A percentile compares a stretch with the other conserved stretches of the same genome.
These are phyloP conservation scores for Microplitis mediator DNA, from an alignment of 1,140 invertebrate genomes.

Conservation along the genomic window DNA sequence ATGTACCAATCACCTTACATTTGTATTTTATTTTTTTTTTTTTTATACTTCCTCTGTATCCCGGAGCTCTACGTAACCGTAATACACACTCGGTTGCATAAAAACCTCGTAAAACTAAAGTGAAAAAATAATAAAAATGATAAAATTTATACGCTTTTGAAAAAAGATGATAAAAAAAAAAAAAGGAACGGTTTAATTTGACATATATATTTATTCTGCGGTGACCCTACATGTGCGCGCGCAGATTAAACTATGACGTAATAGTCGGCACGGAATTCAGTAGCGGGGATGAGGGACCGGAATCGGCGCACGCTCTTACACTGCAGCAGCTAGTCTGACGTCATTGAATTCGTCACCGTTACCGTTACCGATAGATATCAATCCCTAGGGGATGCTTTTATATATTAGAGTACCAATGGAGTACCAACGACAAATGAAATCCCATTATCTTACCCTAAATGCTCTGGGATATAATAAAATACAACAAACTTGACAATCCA, in stretches of 20 bases:
- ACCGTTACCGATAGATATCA: background rate
- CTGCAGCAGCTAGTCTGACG: conserved; percentile 15
- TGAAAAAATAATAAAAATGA: too few species aligned
- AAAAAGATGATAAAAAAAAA: background rate
- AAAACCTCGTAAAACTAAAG: too few species aligned
- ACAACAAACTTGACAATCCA: too few species aligned
- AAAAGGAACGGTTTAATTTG: background rate
- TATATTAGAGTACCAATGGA: too few species aligned
- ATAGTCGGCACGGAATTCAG: background rate
- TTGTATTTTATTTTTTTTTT: too few species aligned
- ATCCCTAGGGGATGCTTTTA: background rate
- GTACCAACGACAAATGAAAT: too few species aligned
- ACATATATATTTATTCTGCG: conserved; percentile 4
- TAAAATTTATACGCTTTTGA: background rate
- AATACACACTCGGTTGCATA: too few species aligned
- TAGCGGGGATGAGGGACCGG: background rate
- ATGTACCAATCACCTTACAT: too few species aligned
- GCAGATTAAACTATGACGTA: conserved; percentile 25
- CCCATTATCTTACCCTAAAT: too few species aligned
- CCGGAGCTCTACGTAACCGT: too few species aligned
- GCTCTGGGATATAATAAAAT: too few species aligned
- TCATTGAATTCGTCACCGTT: conserved; percentile 26
- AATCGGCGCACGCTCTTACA: conserved; percentile 13
- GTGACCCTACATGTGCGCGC: conserved; percentile 3
- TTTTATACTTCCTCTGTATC: too few species aligned